Evolutionary conservation across 2,113 vertebrate genomes (phyloP).

Genomic region (Spheniscus mendiculus): DNA sequence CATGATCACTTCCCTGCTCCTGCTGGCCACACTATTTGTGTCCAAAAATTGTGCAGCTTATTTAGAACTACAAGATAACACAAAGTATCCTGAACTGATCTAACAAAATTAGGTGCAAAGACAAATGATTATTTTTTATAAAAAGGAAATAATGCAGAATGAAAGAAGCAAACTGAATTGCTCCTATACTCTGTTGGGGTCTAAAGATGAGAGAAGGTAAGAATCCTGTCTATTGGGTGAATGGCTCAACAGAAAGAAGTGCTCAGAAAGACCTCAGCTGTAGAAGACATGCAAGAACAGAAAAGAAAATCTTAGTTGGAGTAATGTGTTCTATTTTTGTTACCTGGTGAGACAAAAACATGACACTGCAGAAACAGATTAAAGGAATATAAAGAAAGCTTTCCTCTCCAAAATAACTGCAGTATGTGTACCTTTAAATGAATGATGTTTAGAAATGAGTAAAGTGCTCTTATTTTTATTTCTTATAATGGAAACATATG

Average conservation of each 20-base stretch:
- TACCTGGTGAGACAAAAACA: background rate
- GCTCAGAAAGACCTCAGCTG: background rate
- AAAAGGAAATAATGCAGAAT: background rate
- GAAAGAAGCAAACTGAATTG: background rate
- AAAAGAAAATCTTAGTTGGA: background rate
- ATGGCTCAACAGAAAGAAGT: background rate
- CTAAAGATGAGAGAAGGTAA: background rate
- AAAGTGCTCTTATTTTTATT: background rate
- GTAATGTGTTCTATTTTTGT: background rate
- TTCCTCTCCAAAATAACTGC: background rate
- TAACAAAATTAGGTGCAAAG: background rate
- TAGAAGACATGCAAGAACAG: background rate
- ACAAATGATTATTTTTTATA: background rate
- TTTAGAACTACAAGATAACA: background rate
- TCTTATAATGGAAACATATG: background rate
- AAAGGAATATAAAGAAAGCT: background rate
- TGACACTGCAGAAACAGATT: rapidly evolving
- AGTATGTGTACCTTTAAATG: background rate
- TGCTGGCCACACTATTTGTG: too few relatives aligned
- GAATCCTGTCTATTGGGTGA: background rate
- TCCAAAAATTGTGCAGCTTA: background rate
- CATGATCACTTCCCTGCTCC: too few relatives aligned
- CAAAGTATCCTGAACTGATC: background rate
- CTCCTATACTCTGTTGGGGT: rapidly evolving
- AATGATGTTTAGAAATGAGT: background rate